Conservation (phyloP, 2,113 vertebrate genomes). For the Benitochromis conjunctus region DNA sequence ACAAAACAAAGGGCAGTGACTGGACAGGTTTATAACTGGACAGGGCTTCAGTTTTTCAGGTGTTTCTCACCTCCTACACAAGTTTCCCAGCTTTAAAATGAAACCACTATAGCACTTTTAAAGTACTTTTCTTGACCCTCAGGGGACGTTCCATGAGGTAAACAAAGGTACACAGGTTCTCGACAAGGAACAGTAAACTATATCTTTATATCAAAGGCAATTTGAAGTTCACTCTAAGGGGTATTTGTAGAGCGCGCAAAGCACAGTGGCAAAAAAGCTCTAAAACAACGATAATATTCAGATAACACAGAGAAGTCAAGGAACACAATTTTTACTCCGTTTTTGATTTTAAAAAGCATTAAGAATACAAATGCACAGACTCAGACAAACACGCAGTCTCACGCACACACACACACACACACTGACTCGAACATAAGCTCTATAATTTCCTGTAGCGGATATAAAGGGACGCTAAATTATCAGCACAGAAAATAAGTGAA, state of each 20-base stretch:
- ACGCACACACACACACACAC: neutral
- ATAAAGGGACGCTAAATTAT: conserved; percentile 62
- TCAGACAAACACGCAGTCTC: neutral
- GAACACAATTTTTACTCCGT: neutral
- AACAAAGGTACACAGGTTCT: neutral
- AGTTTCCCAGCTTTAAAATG: neutral
- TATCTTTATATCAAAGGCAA: neutral
- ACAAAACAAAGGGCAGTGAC: neutral
- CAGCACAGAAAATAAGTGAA: conserved; percentile 52
- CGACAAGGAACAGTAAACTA: neutral
- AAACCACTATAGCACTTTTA: neutral
- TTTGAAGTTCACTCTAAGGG: neutral
- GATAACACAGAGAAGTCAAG: neutral
- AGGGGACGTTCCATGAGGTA: neutral
- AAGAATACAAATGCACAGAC: neutral
- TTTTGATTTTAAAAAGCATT: neutral
- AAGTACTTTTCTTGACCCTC: neutral
- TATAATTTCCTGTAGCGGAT: conserved; percentile 65
- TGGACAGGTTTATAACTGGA: neutral
- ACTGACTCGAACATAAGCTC: conserved; percentile 17
- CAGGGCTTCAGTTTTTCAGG: neutral
- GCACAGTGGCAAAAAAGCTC: neutral
- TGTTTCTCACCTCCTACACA: neutral
- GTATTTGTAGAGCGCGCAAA: neutral
- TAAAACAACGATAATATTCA: neutral